phyloP scores from a whole-genome alignment of 1,140 invertebrate species.

The Bombus waltoni region DNA sequence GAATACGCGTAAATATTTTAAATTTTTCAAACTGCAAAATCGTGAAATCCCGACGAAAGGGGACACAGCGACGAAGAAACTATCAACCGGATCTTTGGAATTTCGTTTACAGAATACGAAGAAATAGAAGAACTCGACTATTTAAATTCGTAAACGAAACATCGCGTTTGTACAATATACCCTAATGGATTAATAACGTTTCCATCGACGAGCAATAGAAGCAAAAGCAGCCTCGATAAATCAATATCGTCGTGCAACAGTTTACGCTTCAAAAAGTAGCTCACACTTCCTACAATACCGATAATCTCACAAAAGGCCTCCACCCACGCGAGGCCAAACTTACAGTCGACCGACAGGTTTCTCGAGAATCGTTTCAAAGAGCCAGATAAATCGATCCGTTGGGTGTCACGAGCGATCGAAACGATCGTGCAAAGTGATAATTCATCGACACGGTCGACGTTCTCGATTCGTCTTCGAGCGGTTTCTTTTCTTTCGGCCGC shows the following conservation, averaged over 20 bases:
- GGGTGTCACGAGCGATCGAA: constrained; percentile 14
- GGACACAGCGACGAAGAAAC: too few relatives aligned
- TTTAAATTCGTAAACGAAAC: too few relatives aligned
- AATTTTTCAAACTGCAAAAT: too few relatives aligned
- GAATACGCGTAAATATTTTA: too few relatives aligned
- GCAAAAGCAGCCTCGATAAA: not conserved
- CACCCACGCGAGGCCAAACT: not conserved
- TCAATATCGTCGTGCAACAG: not conserved
- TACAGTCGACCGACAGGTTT: not conserved
- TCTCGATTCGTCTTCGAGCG: constrained; percentile 48
- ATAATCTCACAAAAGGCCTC: not conserved
- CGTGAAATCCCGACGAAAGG: too few relatives aligned
- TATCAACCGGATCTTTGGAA: too few relatives aligned
- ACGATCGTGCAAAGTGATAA: constrained; percentile 37
- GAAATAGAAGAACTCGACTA: too few relatives aligned
- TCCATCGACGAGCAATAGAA: not conserved
- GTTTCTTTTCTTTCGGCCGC: not conserved
- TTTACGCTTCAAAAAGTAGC: not conserved
- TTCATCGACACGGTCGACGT: constrained; percentile 58
- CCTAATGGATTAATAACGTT: not conserved
- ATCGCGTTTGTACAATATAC: too few relatives aligned
- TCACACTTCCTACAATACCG: not conserved
- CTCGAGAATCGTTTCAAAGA: constrained; percentile 1
- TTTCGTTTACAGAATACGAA: too few relatives aligned
- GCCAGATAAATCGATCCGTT: constrained; percentile 56